Evolutionary conservation across 1,140 invertebrate species (phyloP), one percentile per base, ranked within the genome.

Genomic region (Leucophenga varia): DNA sequence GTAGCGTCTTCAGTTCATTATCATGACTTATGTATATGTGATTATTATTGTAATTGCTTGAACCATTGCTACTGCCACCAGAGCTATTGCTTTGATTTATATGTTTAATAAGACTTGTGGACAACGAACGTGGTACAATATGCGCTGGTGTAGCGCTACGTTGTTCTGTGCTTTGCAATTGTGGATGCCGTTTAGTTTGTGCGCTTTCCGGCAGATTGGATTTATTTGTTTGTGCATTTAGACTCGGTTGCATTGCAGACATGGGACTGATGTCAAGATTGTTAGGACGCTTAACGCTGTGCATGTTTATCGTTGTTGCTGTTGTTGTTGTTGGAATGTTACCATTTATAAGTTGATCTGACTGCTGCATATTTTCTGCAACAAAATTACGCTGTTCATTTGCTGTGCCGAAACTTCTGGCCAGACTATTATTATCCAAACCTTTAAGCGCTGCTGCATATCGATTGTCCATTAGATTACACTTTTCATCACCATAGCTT

Each of bases 401-500:
- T 10, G 22, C 22, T 25, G 22, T 10, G 22, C 22, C 10, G 22
- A 25, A 6, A n/a, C n/a, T 8, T 12, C n/a, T 28, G 1, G 44
- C 30, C 30, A 55, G 14, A 9, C 30, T 45, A 0, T 25, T 42
- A 37, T 48, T 55, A n/a, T 56, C 48, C 22, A 54, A 30, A 34
- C 52, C 40, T 36, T 59, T 59, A 2, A 70, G 41, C 13, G 58
- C 54, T 1, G 60, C 44, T 13, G 38, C 43, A 19, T 21, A 44
- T 8, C 47, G 42, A 43, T 51, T 55, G 20, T 61, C 55, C 8
- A 57, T 67, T n/a, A 75, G 49, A 51, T 75, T 75, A 9, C 59
- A 69, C 31, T 70, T 73, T 43, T 73, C 70, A 32, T 72, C 69
- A 12, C 69, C 64, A 30, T 61, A 21, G n/a, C 65, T 61, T 12